A percentile compares a stretch with the other conserved stretches of the same genome.
Evolutionary conservation across 2,113 vertebrate species (phyloP).

Genomic region (Phodopus roborovskii): DNA sequence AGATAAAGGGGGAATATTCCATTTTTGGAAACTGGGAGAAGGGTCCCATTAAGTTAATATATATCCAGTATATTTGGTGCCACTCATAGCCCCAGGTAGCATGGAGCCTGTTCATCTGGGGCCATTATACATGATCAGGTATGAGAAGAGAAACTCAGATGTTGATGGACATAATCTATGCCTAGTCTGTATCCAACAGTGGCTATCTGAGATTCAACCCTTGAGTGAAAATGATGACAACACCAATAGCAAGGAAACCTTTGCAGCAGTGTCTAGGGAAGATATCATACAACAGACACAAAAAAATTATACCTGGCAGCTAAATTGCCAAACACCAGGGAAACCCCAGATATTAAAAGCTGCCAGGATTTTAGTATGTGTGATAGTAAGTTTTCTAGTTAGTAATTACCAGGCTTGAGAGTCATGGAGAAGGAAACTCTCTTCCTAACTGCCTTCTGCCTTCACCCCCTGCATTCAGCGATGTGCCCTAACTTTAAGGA

Average conservation of each 20-base stretch:
- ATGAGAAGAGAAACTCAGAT: not conserved
- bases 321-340: not conserved
- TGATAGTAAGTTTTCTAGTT: not conserved
- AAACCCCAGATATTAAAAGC: not conserved
- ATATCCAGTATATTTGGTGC: not conserved
- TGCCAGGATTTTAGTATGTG: not conserved
- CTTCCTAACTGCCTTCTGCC: not conserved
- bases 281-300: not conserved
- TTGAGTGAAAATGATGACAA: not conserved
- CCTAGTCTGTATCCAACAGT: no score
- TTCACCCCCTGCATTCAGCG: not conserved
- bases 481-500: not conserved
- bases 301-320: not conserved
- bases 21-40: not conserved
- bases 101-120: not conserved
- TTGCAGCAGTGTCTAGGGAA: not conserved
- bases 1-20: not conserved
- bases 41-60: not conserved
- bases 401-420: not conserved
- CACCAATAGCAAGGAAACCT: not conserved
- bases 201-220: not conserved
- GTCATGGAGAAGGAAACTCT: not conserved
- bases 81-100: not conserved
- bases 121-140: no score
- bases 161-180: not conserved